Evolutionary conservation across 2,113 vertebrate genomes (phyloP), one percentile per base, ranked within the genome.

Genomic region (Osmerus eperlanus): DNA sequence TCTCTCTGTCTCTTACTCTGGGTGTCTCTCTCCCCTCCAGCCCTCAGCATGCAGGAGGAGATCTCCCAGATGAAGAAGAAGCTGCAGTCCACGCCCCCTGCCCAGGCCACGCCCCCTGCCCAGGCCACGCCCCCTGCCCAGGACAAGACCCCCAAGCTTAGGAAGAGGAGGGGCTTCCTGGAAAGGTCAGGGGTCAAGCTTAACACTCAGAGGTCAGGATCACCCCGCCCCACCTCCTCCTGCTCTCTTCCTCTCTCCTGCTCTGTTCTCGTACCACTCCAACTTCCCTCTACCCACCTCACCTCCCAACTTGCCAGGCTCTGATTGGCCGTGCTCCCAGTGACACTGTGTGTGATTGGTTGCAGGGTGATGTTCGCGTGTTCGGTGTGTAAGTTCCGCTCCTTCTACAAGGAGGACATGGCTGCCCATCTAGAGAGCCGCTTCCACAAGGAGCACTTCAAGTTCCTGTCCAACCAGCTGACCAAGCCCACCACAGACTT

Each of bases 401-500:
- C 97, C 0, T 97, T 97, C 84, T 97, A 97, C 18, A 94, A 94
- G 0, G 95, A 97, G 0, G 96, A 97, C 73, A 96, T 99, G 95
- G 85, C 81, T 41, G 77, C 58, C 53, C 97, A 98, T 71, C 90
- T 99, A 0, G 94, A 95, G 54, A 99, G 97, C 82, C 93, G 91
- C 60, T 98, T 98, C 83, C 97, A 98, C 68, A 95, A 95, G 83
- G 96, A 98, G 6, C 95, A 97, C 61, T 96, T 98, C 76, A 94
- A 93, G 76, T 97, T 94, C 6, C 92, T 98, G 0, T 92, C 93
- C 21, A 91, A 89, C 69, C 95, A 97, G 56, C 80, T 98, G 65
- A 94, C 95, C 1, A 96, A 95, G 52, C 95, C 96, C 74, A 96
- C 94, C 0, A 95, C 94, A 0, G 96, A 97, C 65, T 98, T 98